Base-by-base conservation (phyloP, 1,140 invertebrate genomes). In the Musca domestica region DNA sequence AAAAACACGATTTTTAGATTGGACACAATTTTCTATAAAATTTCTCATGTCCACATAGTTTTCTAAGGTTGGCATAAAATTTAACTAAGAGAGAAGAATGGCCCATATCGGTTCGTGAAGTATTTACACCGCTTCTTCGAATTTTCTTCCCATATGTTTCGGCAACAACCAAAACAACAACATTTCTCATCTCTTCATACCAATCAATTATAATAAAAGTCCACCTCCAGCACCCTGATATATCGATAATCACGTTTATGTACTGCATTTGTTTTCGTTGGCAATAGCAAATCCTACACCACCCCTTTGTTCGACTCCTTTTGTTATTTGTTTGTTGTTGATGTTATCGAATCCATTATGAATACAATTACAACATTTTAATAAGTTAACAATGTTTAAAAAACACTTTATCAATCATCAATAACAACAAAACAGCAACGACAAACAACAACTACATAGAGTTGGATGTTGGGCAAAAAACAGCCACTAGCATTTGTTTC, bases 361-460 rank as follows among this genome's bases (percentile, higher is more conserved):
- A 34, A 61, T 61, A 61, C 56, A 61, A 61, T 61, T 34, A 61
- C 56, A 61, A 48, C 20, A 64, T 6, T 64, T 64, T 64, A 64
- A 64, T 64, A 64, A 64, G 63, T 64, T 64, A 66, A 66, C 64
- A 66, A 66, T 66, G 64, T 52, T 61, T 61, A 61, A 49, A 66
- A 66, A 66, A 66, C 64, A 66, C 64, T 66, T 66, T 51, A 66
- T 66, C 64, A 66, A 66, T 66, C 64, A 66, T 52, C 64, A 52
- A 66, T 41, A 66, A 30, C 20, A 49, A 22, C 9, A 54, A 52
- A 3, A 15, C n/a, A 2, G 15, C 15, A 66, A 52, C 51, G n/a
- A 51, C 46, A 17, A 48, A 66, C 47, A 49, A 52, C 22, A 54
- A 52, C 23, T 34, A 17, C 9, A 30, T 23, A 27, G 20, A 48